Conservation (phyloP, 2,797 vertebrate genomes). For the Buceros bicornis region DNA sequence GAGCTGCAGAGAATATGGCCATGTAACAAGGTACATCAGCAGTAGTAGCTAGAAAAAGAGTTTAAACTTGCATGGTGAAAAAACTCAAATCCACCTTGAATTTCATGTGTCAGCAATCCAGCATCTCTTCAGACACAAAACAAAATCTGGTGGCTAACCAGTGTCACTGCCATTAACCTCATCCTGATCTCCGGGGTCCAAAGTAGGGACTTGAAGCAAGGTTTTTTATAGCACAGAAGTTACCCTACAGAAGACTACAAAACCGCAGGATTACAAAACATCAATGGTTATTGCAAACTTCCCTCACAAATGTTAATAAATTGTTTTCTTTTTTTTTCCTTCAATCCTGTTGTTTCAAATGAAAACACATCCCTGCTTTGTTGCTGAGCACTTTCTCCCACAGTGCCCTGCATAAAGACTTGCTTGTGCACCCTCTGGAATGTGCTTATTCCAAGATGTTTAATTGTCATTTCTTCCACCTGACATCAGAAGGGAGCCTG, state of each 20-base stretch:
- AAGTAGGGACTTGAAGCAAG: constrained; percentile 1
- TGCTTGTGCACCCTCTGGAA: constrained; percentile 66
- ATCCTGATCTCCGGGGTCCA: constrained; percentile 8
- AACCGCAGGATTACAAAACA: constrained; percentile 31
- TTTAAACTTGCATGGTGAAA: neutral
- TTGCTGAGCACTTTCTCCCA: constrained; percentile 71
- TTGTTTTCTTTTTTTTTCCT: constrained; percentile 42
- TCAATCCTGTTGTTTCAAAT: constrained; percentile 52
- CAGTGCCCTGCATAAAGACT: constrained; percentile 64
- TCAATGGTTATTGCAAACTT: neutral
- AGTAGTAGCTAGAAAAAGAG: neutral
- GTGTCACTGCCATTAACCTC: constrained; percentile 28
- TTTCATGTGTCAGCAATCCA: neutral
- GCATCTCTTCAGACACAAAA: neutral
- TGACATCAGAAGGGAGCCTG: constrained; percentile 65
- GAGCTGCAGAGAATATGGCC: neutral
- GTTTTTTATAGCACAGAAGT: constrained; percentile 7
- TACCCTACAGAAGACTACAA: neutral
- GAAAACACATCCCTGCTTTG: constrained; percentile 63
- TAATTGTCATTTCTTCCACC: constrained; percentile 69
- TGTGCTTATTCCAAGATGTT: constrained; percentile 66
- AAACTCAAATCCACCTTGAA: neutral
- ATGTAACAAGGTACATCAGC: neutral
- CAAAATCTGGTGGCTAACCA: constrained; percentile 26
- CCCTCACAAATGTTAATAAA: constrained; percentile 65